phyloP scores from a whole-genome alignment of 2,113 vertebrate species.

The Cinclus cinclus region DNA sequence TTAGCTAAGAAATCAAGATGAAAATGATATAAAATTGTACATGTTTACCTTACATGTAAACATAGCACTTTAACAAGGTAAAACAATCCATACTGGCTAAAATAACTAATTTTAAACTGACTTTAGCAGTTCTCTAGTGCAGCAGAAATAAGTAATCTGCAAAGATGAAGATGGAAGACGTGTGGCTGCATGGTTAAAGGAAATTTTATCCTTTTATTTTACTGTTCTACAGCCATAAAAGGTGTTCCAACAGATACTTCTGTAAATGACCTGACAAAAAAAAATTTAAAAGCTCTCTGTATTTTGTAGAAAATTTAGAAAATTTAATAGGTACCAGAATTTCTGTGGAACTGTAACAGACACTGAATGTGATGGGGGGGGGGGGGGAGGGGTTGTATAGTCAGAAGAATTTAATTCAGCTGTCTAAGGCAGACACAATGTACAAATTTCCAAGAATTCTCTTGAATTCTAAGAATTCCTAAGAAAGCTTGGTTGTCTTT shows the following conservation, averaged over 20 bases:
- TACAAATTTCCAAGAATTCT: neutral
- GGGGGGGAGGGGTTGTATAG: too few species aligned
- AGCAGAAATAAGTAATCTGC: neutral
- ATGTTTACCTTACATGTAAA: neutral
- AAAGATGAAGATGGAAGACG: neutral
- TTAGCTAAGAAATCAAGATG: neutral
- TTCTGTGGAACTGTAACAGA: neutral
- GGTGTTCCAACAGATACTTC: neutral
- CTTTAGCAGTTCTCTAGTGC: neutral
- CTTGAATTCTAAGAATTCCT: too few species aligned
- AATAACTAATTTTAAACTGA: neutral
- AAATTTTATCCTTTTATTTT: neutral
- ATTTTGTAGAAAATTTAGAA: neutral
- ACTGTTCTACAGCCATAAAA: neutral
- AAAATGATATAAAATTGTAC: neutral
- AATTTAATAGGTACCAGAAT: neutral
- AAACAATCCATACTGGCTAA: neutral
- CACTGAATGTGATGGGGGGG: fast-evolving
- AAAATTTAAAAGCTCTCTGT: neutral
- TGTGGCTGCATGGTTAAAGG: neutral
- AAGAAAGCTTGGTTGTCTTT: neutral
- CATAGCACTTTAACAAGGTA: neutral
- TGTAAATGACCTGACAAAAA: neutral
- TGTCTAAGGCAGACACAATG: neutral
- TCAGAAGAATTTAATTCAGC: neutral